These are phyloP conservation scores for Spodoptera littoralis DNA, from an alignment of 2,888 invertebrate genomes.

Conservation along the genomic window DNA sequence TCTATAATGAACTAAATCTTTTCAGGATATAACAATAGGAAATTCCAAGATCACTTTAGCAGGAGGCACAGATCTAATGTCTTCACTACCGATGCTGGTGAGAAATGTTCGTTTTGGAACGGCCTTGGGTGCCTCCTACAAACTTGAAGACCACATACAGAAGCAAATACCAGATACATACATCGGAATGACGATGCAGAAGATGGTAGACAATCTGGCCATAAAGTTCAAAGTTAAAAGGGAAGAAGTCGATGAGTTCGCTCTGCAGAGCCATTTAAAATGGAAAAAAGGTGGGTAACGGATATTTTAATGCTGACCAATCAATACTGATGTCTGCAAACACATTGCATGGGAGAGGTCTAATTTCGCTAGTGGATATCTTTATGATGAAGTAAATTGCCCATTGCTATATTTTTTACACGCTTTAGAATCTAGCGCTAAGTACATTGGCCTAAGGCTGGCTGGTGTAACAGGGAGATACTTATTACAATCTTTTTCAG, in stretches of 20 bases:
- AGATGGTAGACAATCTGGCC: constrained; percentile 96
- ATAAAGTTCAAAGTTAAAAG: constrained; percentile 92
- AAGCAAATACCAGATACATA: constrained; percentile 91
- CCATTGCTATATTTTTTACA: too few relatives aligned
- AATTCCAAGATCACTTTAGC: constrained; percentile 94
- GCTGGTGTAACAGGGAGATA: background rate
- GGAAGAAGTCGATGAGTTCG: constrained; percentile 94
- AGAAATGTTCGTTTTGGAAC: constrained; percentile 97
- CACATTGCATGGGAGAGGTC: background rate
- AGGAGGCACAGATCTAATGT: constrained; percentile 98
- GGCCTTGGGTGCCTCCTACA: constrained; percentile 92
- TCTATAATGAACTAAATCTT: constrained; percentile 24
- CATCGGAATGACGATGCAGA: constrained; percentile 95
- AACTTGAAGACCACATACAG: constrained; percentile 92
- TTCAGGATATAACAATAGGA: constrained; percentile 94
- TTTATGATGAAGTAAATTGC: too few relatives aligned
- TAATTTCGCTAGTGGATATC: background rate
- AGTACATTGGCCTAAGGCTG: too few relatives aligned
- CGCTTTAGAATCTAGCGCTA: too few relatives aligned
- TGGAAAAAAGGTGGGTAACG: constrained; percentile 93
- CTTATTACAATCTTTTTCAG: constrained; percentile 80
- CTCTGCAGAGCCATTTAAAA: constrained; percentile 93
- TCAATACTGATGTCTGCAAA: background rate
- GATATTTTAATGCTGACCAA: too few relatives aligned
- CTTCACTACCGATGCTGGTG: constrained; percentile 94